phyloP scores from a whole-genome alignment of 2,113 vertebrate genomes.

The Carassius carassius region DNA sequence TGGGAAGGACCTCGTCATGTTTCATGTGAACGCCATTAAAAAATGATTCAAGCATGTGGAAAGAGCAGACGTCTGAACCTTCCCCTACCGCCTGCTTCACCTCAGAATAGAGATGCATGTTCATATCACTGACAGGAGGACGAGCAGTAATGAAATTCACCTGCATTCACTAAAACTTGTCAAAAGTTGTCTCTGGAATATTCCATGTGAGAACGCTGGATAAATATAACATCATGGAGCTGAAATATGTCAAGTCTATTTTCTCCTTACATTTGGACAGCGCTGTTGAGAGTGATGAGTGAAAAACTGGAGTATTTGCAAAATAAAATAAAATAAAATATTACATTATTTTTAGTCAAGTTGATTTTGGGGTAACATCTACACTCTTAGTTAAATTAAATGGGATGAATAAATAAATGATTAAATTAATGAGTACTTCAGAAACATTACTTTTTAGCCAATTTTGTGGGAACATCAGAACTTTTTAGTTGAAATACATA shows the following conservation, averaged over 20 bases:
- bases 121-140: neutral
- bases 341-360: too few relatives aligned
- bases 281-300: neutral
- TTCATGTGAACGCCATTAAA: neutral
- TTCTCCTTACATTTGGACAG: neutral
- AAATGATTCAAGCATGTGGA: neutral
- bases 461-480: too few relatives aligned
- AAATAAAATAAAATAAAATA: too few relatives aligned
- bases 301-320: neutral
- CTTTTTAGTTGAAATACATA: too few relatives aligned
- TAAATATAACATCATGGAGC: constrained; percentile 6
- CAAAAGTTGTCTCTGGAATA: constrained; percentile 19
- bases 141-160: neutral
- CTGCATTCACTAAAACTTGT: constrained; percentile 21
- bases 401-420: too few relatives aligned
- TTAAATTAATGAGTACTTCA: too few relatives aligned
- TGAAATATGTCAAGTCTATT: constrained; percentile 1
- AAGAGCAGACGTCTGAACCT: neutral
- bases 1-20: neutral
- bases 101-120: constrained; percentile 3
- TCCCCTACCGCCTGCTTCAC: neutral
- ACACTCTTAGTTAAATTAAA: too few relatives aligned
- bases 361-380: too few relatives aligned
- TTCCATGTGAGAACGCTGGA: neutral
- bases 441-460: too few relatives aligned